These are phyloP conservation scores for Rallus crepitans DNA, from an alignment of 2,797 vertebrate species.

Conservation along the genomic window DNA sequence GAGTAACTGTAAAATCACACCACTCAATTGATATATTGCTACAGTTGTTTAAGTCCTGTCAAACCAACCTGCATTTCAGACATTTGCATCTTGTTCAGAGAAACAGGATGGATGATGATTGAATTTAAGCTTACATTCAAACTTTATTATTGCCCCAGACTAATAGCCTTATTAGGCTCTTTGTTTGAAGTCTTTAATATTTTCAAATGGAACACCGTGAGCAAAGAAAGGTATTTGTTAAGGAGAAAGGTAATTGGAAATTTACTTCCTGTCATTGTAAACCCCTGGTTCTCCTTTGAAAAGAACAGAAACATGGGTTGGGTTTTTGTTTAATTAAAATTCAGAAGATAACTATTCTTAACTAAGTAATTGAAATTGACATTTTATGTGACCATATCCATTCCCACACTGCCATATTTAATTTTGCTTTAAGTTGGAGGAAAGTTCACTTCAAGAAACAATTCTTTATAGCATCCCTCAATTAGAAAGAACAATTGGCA, in stretches of 20 bases:
- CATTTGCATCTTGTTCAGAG: not conserved
- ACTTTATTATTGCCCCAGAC: not conserved
- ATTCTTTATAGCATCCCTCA: not conserved
- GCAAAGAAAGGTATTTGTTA: not conserved
- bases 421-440: not conserved
- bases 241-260: not conserved
- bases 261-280: not conserved
- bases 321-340: not conserved
- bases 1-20: not conserved
- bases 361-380: not conserved
- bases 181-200: not conserved
- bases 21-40: not conserved
- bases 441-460: not conserved
- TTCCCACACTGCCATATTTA: not conserved
- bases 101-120: not conserved
- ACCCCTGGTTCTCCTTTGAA: not conserved
- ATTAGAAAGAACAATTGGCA: not conserved
- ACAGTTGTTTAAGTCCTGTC: not conserved
- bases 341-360: not conserved
- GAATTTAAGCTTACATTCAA: conserved; percentile 7
- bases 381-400: not conserved
- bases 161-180: not conserved
- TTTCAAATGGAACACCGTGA: not conserved
- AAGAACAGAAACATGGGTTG: not conserved
- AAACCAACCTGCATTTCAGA: not conserved